These are phyloP conservation scores for Troglohyphantes excavatus DNA, from an alignment of 2,888 invertebrate genomes.

Conservation along the genomic window DNA sequence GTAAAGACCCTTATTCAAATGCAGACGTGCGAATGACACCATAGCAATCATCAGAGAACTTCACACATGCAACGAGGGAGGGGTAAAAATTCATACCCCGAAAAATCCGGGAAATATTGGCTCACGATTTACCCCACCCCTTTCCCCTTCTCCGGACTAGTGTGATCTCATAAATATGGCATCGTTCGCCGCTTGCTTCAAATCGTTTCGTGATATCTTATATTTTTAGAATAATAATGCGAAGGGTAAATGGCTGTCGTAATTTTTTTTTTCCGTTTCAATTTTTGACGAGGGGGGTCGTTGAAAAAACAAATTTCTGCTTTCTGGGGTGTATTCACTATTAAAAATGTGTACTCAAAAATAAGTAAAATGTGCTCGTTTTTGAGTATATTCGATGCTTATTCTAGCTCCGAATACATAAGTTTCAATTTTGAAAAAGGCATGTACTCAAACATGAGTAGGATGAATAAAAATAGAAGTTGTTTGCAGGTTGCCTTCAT, in stretches of 20 bases:
- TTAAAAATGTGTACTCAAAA: no score
- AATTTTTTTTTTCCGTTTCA: neutral
- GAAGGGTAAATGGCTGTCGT: neutral
- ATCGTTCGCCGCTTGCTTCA: neutral
- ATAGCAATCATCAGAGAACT: neutral
- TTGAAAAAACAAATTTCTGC: neutral
- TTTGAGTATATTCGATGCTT: no score
- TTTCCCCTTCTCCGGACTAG: neutral
- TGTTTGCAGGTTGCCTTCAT: no score
- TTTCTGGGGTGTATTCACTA: no score
- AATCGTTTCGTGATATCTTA: neutral
- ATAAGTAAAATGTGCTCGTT: no score
- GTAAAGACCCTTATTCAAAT: neutral
- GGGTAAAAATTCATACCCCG: neutral
- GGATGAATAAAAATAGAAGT: no score
- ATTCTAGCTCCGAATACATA: no score
- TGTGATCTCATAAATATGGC: neutral
- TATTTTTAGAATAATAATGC: neutral
- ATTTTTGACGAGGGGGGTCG: neutral
- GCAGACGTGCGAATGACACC: neutral
- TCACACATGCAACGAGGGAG: neutral
- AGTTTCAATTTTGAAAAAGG: no score
- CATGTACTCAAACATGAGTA: no score
- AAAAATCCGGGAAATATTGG: neutral
- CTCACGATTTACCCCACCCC: neutral